These are phyloP conservation scores for Nomada hirtipes DNA, from an alignment of 2,888 invertebrate genomes.

Conservation along the genomic window DNA sequence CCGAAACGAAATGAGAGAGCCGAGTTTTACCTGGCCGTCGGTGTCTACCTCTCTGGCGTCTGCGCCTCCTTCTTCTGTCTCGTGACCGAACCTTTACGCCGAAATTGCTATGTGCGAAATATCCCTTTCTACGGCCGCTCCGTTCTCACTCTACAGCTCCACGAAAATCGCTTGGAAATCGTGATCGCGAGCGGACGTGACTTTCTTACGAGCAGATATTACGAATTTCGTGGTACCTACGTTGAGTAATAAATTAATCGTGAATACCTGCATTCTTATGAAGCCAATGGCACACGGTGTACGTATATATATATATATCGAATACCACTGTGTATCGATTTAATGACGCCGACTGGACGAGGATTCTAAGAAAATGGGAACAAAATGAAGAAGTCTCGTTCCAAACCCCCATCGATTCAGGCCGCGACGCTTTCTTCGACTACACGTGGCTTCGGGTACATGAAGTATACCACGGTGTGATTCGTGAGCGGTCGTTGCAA, in stretches of 20 bases:
- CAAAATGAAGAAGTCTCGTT: background rate
- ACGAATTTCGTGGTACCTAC: no score
- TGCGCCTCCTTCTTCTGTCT: slow-evolving; percentile 13
- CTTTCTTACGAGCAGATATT: background rate
- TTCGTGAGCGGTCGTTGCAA: slow-evolving; percentile 55
- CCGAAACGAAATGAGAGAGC: slow-evolving; percentile 76
- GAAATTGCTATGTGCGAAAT: slow-evolving; percentile 51
- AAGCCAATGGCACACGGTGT: no score
- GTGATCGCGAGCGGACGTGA: background rate
- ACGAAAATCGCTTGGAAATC: slow-evolving; percentile 35
- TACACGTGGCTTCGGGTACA: slow-evolving; percentile 32
- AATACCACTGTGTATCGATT: background rate
- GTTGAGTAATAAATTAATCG: no score
- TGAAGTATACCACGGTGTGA: slow-evolving; percentile 47
- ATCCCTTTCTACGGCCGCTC: slow-evolving; percentile 5
- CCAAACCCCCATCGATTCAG: slow-evolving; percentile 28
- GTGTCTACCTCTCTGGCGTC: slow-evolving; percentile 36
- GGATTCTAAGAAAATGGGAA: background rate
- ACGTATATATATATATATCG: no score
- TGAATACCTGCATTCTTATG: no score
- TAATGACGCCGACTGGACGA: background rate
- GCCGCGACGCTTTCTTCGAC: slow-evolving; percentile 26
- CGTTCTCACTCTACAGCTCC: slow-evolving; percentile 4
- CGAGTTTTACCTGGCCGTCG: slow-evolving; percentile 71
- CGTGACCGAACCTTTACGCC: slow-evolving; percentile 37